A percentile compares a stretch with the other conserved stretches of the same genome.
These are phyloP conservation scores for Drosophila littoralis DNA, from an alignment of 1,140 invertebrate species.

Conservation along the genomic window DNA sequence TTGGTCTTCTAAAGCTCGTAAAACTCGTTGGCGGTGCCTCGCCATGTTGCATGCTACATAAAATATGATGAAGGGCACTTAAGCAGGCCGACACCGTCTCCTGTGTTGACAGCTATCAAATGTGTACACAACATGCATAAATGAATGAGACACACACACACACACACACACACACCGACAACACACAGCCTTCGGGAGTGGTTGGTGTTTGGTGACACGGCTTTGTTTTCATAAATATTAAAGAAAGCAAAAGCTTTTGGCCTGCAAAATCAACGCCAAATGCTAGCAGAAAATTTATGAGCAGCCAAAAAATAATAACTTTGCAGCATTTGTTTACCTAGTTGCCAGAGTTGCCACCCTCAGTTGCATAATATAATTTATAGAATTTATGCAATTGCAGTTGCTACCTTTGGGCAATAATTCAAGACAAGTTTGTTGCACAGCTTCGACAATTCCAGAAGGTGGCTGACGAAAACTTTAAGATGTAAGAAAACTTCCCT, in stretches of 20 bases:
- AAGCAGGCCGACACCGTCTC: slow-evolving; percentile 52
- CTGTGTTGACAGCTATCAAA: slow-evolving; percentile 74
- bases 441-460: slow-evolving; percentile 24
- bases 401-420: slow-evolving; percentile 38
- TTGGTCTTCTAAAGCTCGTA: slow-evolving; percentile 67
- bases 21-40: slow-evolving; percentile 39
- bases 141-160: slow-evolving; percentile 61
- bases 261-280: slow-evolving; percentile 54
- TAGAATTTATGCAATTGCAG: slow-evolving; percentile 63
- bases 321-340: slow-evolving; percentile 60
- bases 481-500: neutral
- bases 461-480: neutral
- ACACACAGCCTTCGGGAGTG: neutral
- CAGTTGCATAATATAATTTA: slow-evolving; percentile 53
- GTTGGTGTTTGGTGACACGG: slow-evolving; percentile 43
- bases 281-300: slow-evolving; percentile 69
- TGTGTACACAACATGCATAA: slow-evolving; percentile 76
- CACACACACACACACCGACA: slow-evolving; percentile 23
- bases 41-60: slow-evolving; percentile 60
- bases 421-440: slow-evolving; percentile 55
- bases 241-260: slow-evolving; percentile 62
- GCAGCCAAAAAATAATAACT: slow-evolving; percentile 46
- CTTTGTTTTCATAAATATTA: slow-evolving; percentile 80
- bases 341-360: neutral
- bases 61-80: slow-evolving; percentile 81